Evolutionary conservation across 2,797 vertebrate species (phyloP).

Genomic region (Cetoscarus ocellatus): DNA sequence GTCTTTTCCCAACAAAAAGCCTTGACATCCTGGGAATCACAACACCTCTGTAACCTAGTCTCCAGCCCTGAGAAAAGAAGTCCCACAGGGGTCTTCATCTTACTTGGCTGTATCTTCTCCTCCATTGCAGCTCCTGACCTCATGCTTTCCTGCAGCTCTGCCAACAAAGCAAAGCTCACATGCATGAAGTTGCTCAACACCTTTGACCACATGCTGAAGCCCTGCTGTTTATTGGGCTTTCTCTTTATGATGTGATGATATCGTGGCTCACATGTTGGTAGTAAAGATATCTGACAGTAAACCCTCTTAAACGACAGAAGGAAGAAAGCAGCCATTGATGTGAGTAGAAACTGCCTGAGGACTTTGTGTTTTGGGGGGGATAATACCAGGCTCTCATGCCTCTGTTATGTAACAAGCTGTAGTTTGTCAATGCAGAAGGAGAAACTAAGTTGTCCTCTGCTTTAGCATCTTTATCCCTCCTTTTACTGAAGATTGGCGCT

Average conservation of each 20-base stretch:
- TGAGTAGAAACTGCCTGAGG: slow-evolving; percentile 24
- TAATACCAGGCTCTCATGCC: slow-evolving; percentile 22
- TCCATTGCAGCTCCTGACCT: slow-evolving; percentile 15
- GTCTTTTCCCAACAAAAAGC: slow-evolving; percentile 1
- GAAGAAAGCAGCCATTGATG: slow-evolving; percentile 66
- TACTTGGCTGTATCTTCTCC: slow-evolving; percentile 22
- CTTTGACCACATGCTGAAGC: neutral
- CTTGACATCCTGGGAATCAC: slow-evolving; percentile 24
- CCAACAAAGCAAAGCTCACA: slow-evolving; percentile 11
- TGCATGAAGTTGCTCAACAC: neutral
- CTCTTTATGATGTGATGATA: neutral
- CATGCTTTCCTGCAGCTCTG: slow-evolving; percentile 2
- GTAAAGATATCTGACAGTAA: slow-evolving; percentile 11
- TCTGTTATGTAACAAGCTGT: slow-evolving; percentile 17
- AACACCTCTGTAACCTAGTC: slow-evolving; percentile 42
- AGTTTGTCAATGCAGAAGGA: neutral
- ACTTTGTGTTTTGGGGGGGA: neutral
- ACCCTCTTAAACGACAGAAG: slow-evolving; percentile 11
- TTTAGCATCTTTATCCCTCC: neutral
- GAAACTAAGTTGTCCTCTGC: neutral
- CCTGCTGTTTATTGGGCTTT: neutral
- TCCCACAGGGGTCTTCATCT: slow-evolving; percentile 25
- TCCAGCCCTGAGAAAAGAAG: slow-evolving; percentile 20
- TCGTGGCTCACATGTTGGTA: slow-evolving; percentile 42
- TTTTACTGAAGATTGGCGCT: neutral